These are phyloP conservation scores for Diadumene lineata DNA, from an alignment of 92 coral and sea anemone species.

Conservation along the genomic window DNA sequence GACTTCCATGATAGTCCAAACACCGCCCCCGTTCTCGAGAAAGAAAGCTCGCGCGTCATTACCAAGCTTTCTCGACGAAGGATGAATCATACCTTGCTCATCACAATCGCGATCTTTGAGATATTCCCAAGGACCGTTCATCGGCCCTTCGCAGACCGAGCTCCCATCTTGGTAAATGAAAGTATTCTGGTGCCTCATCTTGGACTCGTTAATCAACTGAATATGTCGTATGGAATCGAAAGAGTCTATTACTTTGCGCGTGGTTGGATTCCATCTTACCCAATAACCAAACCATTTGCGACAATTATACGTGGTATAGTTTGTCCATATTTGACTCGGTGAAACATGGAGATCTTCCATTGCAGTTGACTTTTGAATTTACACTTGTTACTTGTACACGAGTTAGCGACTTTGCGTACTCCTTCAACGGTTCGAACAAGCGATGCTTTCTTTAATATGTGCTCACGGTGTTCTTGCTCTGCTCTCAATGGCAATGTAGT, in stretches of 20 bases:
- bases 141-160: background rate
- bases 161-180: conserved; percentile 26
- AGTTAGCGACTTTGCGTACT: no score
- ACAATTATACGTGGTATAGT: conserved; percentile 26
- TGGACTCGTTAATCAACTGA: conserved; percentile 8
- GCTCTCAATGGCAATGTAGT: no score
- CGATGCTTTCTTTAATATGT: no score
- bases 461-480: no score
- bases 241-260: conserved; percentile 5
- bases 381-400: no score
- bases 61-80: conserved; percentile 5
- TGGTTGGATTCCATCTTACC: conserved; percentile 23
- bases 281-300: conserved; percentile 38
- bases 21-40: conserved; percentile 35
- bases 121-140: conserved; percentile 50
- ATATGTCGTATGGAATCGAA: conserved; percentile 37
- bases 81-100: conserved; percentile 31
- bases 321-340: conserved; percentile 29
- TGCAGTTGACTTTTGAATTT: background rate
- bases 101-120: conserved; percentile 34
- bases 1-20: conserved; percentile 35
- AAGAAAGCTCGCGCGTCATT: conserved; percentile 32
- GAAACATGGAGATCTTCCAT: background rate
- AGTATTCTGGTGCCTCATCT: conserved; percentile 36
- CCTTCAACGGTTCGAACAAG: no score